Conservation (phyloP, 1,140 invertebrate genomes). For the Archegozetes longisetosus region DNA sequence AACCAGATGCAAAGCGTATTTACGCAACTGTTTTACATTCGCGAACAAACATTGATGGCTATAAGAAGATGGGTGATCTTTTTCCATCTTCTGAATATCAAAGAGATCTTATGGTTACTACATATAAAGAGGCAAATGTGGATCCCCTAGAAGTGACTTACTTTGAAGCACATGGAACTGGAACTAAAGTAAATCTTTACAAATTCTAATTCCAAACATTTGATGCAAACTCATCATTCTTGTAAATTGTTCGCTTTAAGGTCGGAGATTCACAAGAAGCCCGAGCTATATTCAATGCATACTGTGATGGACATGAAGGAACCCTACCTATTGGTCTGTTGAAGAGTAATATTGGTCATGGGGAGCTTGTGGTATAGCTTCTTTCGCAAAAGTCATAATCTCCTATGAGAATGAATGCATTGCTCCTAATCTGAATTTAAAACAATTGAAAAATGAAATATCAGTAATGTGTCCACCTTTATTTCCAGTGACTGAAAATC, state of each 20-base stretch:
- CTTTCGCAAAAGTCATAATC: constrained; percentile 68
- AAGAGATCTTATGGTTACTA: constrained; percentile 25
- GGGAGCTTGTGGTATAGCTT: constrained; percentile 70
- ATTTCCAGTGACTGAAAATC: constrained; percentile 35
- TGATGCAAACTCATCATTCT: too few species aligned
- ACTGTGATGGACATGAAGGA: constrained; percentile 48
- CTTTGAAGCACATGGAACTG: constrained; percentile 34
- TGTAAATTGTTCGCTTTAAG: too few species aligned
- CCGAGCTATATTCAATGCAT: constrained; percentile 75
- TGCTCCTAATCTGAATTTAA: constrained; percentile 79
- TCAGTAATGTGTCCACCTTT: constrained; percentile 73
- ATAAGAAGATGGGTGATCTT: constrained; percentile 35
- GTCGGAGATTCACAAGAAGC: constrained; percentile 89
- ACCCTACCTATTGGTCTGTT: constrained; percentile 83
- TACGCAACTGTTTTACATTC: constrained; percentile 59
- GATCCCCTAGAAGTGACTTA: constrained; percentile 28
- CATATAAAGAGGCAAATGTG: constrained; percentile 27
- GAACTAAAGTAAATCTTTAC: constrained; percentile 64
- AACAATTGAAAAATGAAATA: constrained; percentile 69
- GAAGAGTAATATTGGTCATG: constrained; percentile 96
- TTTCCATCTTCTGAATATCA: constrained; percentile 27
- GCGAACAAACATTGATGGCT: constrained; percentile 40
- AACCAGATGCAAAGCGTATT: constrained; percentile 40
- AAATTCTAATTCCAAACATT: constrained; percentile 66
- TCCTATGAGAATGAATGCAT: constrained; percentile 73